These are phyloP conservation scores for Cairina moschata DNA, from an alignment of 2,113 vertebrate genomes.

Conservation along the genomic window DNA sequence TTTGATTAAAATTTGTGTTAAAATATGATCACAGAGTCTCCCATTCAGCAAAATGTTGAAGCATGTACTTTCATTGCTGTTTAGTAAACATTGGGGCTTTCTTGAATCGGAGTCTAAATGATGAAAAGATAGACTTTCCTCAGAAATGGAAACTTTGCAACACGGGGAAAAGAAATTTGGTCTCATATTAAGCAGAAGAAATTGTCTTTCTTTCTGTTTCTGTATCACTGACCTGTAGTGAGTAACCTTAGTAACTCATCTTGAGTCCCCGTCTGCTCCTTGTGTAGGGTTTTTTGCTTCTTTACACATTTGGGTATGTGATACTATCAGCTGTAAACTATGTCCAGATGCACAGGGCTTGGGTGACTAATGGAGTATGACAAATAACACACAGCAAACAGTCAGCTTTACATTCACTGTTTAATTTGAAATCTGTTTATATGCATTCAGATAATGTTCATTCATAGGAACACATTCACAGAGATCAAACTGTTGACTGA, in stretches of 20 bases:
- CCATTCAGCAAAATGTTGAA: not conserved
- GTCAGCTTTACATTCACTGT: not conserved
- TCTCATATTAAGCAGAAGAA: not conserved
- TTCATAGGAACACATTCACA: not conserved
- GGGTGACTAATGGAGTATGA: not conserved
- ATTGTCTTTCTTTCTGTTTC: not conserved
- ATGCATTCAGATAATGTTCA: conserved; percentile 12
- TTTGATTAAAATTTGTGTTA: not conserved
- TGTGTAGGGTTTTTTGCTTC: not conserved
- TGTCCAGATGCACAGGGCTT: not conserved
- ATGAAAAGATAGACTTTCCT: not conserved
- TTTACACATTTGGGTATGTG: not conserved
- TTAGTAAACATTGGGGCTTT: not conserved
- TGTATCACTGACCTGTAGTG: not conserved
- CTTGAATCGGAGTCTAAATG: not conserved
- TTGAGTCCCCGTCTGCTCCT: rapidly evolving
- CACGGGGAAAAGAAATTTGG: not conserved
- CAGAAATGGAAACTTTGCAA: not conserved
- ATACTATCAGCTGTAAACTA: not conserved
- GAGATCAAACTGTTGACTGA: not conserved
- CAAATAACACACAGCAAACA: conserved; percentile 13
- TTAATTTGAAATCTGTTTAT: conserved; percentile 20
- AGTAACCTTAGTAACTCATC: not conserved
- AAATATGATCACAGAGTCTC: not conserved
- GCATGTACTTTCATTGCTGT: not conserved